Evolutionary conservation across 23 tunicate genomes (phyloP), one percentile per base, ranked within the genome.

Genomic region (Phallusia fumigata): DNA sequence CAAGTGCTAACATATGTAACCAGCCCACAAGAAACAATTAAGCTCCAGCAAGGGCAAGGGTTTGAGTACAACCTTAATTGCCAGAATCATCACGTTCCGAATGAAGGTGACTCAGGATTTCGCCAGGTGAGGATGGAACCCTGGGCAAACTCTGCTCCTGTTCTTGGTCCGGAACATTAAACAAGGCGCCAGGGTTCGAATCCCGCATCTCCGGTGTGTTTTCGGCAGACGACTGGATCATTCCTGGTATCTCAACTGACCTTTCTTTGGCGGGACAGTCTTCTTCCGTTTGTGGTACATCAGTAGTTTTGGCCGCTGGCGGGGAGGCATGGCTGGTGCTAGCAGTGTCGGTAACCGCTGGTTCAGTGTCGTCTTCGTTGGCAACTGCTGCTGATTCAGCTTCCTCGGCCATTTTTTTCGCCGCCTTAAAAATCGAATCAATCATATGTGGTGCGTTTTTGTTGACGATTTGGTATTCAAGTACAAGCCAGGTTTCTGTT

Each of bases 61-160:
- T 40, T 40, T 40, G 10, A 40, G 47, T 3, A 40, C n/a, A 40
- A 3, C 8, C 10, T 40, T 40, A 40, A 40, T 10, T 40, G 47
- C 47, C 47, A 40, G 80, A 36, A 19, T 28, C 53, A 8, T 77
- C 80, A 15, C 47, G 47, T 36, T 77, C 53, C 24, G 80, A 77
- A 40, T 77, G 80, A 22, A 77, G 35, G 31, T 77, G 80, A 77
- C 80, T 77, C 30, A 77, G 50, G 0, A 77, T 77, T 77, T 77
- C 80, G 31, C 80, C 80, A 18, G 80, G 80, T 8, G 80, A 77
- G 26, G 69, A 58, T 21, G 69, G 69, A 58, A 58, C 28, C 13
- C 69, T 11, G 28, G 69, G 69, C 28, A 58, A 24, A 58, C 69
- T 58, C 28, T 11, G 28, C 69, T 58, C 69, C 28, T 22, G 28